Conservation (phyloP, 1,140 invertebrate species). For the Nephila pilipes region DNA sequence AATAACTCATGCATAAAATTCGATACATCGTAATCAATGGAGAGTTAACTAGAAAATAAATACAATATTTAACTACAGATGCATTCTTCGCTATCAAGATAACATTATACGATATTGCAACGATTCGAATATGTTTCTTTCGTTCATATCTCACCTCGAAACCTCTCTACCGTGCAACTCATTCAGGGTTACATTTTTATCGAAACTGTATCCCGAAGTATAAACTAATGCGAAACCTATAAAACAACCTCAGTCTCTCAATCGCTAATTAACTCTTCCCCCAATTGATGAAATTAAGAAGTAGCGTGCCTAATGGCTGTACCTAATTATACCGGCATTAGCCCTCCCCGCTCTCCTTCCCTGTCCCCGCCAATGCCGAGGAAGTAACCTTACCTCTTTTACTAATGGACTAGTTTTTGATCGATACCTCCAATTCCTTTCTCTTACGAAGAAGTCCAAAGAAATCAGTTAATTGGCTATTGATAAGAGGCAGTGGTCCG, state of each 20-base stretch:
- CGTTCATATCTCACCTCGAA: not conserved
- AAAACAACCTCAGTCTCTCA: slow-evolving; percentile 11
- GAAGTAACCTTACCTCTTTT: slow-evolving; percentile 79
- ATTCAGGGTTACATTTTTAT: not conserved
- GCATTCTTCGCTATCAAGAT: too few species aligned
- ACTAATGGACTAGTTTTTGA: slow-evolving; percentile 79
- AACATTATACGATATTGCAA: too few species aligned
- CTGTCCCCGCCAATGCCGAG: not conserved
- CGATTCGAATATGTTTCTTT: not conserved
- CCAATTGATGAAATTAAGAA: slow-evolving; percentile 34
- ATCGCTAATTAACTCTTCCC: slow-evolving; percentile 26
- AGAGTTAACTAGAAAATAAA: too few species aligned
- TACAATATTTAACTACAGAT: too few species aligned
- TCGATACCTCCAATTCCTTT: slow-evolving; percentile 9
- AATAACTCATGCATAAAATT: too few species aligned
- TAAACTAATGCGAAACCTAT: slow-evolving; percentile 60
- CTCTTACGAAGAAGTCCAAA: slow-evolving; percentile 25
- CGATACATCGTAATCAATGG: too few species aligned
- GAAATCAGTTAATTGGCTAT: slow-evolving; percentile 65
- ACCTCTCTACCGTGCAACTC: not conserved
- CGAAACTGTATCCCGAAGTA: not conserved
- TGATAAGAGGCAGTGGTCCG: slow-evolving; percentile 4
- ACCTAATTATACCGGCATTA: slow-evolving; percentile 50
- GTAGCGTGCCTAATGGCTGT: slow-evolving; percentile 21
- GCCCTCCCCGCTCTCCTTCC: not conserved